A percentile compares a stretch with the other conserved stretches of the same genome.
These are phyloP conservation scores for Torymus texanus DNA, from an alignment of 2,888 invertebrate genomes.

Conservation along the genomic window DNA sequence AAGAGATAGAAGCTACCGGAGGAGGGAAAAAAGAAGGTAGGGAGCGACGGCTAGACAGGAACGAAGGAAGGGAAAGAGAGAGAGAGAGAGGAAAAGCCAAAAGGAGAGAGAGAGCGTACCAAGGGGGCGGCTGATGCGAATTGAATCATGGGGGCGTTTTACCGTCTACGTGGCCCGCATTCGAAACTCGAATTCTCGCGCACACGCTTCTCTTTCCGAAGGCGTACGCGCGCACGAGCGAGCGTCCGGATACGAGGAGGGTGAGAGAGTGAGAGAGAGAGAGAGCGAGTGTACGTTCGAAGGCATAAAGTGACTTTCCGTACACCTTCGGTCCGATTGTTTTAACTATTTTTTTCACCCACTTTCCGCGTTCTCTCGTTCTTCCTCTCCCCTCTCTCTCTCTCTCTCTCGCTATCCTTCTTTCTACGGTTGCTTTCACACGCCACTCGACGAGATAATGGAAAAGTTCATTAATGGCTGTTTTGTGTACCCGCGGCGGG, in stretches of 20 bases:
- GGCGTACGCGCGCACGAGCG: slow-evolving; percentile 9
- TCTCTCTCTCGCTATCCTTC: neutral
- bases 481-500: slow-evolving; percentile 18
- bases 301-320: slow-evolving; percentile 45
- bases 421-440: neutral
- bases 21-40: slow-evolving; percentile 28
- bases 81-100: slow-evolving; percentile 18
- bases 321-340: slow-evolving; percentile 44
- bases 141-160: slow-evolving; percentile 75
- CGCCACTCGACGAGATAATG: slow-evolving; percentile 17
- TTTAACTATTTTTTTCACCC: slow-evolving; percentile 32
- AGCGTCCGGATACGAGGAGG: neutral
- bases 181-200: slow-evolving; percentile 64
- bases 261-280: too few relatives aligned
- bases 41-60: slow-evolving; percentile 19
- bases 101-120: slow-evolving; percentile 41
- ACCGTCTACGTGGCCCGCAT: slow-evolving; percentile 72
- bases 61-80: slow-evolving; percentile 54
- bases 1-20: slow-evolving; percentile 1
- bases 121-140: slow-evolving; percentile 70
- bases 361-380: neutral
- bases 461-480: slow-evolving; percentile 47
- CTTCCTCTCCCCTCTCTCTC: neutral
- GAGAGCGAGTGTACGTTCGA: slow-evolving; percentile 34
- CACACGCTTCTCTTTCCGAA: slow-evolving; percentile 25